A percentile compares a stretch with the other conserved stretches of the same genome.
Evolutionary conservation across 2,888 invertebrate genomes (phyloP).

Genomic region (Acanthoscelides obtectus): DNA sequence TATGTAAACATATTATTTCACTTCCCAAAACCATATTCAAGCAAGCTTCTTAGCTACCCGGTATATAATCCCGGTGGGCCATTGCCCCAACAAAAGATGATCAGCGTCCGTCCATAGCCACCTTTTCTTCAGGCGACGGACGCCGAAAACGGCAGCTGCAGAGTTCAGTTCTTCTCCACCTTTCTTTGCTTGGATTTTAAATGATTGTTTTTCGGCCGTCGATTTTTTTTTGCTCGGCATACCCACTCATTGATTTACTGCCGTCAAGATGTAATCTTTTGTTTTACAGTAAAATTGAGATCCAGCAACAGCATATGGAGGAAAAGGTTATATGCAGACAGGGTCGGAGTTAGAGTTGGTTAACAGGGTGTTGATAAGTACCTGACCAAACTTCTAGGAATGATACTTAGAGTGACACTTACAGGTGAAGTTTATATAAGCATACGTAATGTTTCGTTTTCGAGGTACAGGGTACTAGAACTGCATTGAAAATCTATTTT

Average conservation of each 20-base stretch:
- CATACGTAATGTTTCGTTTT: too few relatives aligned
- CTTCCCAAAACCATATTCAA: too few relatives aligned
- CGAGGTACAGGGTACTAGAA: too few relatives aligned
- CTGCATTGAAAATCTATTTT: too few relatives aligned
- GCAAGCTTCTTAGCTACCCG: not conserved
- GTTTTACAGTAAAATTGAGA: not conserved
- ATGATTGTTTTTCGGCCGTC: not conserved
- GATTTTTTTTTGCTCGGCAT: not conserved
- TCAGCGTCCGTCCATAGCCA: not conserved
- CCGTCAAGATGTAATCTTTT: not conserved
- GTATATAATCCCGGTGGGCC: not conserved
- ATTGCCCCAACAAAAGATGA: not conserved
- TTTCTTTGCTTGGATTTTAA: not conserved
- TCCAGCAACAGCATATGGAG: not conserved
- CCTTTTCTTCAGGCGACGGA: not conserved
- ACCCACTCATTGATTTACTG: not conserved
- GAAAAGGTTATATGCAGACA: not conserved
- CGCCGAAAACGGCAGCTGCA: not conserved
- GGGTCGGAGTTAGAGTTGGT: not conserved
- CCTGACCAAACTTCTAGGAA: too few relatives aligned
- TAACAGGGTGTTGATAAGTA: not conserved
- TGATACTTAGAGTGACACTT: too few relatives aligned
- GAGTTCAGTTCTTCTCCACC: not conserved
- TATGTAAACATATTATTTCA: too few relatives aligned
- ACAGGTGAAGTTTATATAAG: too few relatives aligned